Evolutionary conservation across 2,113 vertebrate genomes (phyloP), one percentile per base, ranked within the genome.

Genomic region (Macquaria ambigua): DNA sequence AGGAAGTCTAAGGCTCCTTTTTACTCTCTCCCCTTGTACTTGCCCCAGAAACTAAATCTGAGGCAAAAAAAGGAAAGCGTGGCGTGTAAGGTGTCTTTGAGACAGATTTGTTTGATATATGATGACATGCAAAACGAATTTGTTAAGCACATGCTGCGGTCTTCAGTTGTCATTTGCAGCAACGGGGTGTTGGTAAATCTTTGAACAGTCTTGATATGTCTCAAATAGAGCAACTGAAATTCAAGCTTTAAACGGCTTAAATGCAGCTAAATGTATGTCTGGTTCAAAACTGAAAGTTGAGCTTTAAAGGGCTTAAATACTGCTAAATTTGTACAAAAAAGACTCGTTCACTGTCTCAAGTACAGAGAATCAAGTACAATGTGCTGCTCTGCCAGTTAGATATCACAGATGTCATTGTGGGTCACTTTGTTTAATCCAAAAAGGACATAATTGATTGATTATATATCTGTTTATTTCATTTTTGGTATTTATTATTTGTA

Each of bases 1-100:
- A 78, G 58, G 58, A 79, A 64, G 77, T 62, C 48, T 37, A 39
- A 73, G 61, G 34, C 84, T 77, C 72, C 28, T 52, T 34, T 82
- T 77, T 25, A 28, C 52, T 74, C 61, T 39, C 53, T 55, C 81
- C 76, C 76, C 56, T 28, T 74, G 59, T 80, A 79, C 88, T 73
- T 89, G 82, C 93, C 91, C 90, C 88, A 92, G 82, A 93, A 93
- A 92, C 88, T 37, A 37, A 75, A 71, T 58, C 46, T 48, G 10
- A 48, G 25, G 15, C 4, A 16, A 50, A 14, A 20, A 68, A 58
- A 34, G 52, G 43, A 41, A 41, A 20, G 46, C n/a, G 4, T 46
- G 16, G 46, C 3, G 20, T 73, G 61, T 14, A n/a, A 80, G 77
- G 6, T 81, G 41, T 71, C 81, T 84, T 56, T 43, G 12, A 84